Conservation (phyloP, 2,113 vertebrate genomes). For the Natator depressus region DNA sequence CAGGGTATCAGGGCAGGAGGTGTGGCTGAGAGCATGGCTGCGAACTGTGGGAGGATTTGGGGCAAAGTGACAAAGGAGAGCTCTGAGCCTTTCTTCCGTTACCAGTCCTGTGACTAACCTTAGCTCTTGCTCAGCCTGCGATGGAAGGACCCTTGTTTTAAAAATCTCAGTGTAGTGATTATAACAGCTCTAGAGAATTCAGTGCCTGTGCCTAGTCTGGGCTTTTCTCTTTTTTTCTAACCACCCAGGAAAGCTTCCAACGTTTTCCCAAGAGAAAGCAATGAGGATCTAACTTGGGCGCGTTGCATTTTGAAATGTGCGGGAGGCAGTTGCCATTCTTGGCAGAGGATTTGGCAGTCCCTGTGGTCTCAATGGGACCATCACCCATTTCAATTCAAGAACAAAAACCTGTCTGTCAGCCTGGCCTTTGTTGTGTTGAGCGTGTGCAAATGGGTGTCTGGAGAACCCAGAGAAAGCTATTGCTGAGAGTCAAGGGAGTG, state of each 20-base stretch:
- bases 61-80: not conserved
- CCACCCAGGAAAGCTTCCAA: not conserved
- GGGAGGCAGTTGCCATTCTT: not conserved
- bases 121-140: not conserved
- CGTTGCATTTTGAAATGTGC: not conserved
- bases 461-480: not conserved
- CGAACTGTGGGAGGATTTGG: not conserved
- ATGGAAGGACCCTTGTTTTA: not conserved
- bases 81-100: not conserved
- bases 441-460: not conserved
- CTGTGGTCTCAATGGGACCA: rapidly evolving
- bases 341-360: not conserved
- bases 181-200: not conserved
- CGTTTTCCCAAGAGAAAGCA: not conserved
- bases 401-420: not conserved
- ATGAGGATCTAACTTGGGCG: not conserved
- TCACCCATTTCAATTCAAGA: not conserved
- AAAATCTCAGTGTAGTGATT: not conserved
- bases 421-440: not conserved
- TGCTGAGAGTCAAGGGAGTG: not conserved
- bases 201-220: not conserved
- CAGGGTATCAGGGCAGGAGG: not conserved
- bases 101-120: rapidly evolving
- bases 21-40: not conserved
- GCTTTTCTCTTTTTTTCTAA: not conserved